A percentile compares a stretch with the other conserved stretches of the same genome.
Evolutionary conservation across 2,888 invertebrate species (phyloP).

Genomic region (Alsophila aescularia): DNA sequence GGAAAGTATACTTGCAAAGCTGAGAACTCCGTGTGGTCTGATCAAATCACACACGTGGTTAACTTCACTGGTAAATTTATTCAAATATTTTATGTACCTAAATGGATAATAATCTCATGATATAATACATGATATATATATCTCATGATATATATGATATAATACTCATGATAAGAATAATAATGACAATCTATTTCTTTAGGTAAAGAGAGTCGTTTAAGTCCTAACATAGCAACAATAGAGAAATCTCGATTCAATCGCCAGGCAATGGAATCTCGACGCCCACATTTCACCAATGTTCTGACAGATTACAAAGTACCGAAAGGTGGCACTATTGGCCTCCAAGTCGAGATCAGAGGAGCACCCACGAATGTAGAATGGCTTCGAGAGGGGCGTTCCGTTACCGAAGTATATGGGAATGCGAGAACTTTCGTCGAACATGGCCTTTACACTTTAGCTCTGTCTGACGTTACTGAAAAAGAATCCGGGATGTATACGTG

Average conservation of each 20-base stretch:
- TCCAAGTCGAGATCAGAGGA: slow-evolving; percentile 92
- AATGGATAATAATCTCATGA: no score
- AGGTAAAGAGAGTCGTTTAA: slow-evolving; percentile 63
- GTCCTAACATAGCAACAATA: slow-evolving; percentile 62
- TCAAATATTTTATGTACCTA: no score
- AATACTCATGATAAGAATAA: no score
- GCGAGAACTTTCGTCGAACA: slow-evolving; percentile 87
- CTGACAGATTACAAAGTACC: slow-evolving; percentile 89
- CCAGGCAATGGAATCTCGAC: slow-evolving; percentile 77
- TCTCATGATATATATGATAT: no score
- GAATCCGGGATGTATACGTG: slow-evolving; percentile 91
- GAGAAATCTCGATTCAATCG: slow-evolving; percentile 65
- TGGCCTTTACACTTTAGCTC: slow-evolving; percentile 89
- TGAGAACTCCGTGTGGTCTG: slow-evolving; percentile 88
- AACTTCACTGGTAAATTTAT: slow-evolving; percentile 85
- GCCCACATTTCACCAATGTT: slow-evolving; percentile 88
- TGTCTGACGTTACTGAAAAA: slow-evolving; percentile 88
- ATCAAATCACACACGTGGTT: slow-evolving; percentile 90
- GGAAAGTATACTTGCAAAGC: slow-evolving; percentile 91
- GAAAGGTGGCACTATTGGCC: slow-evolving; percentile 90
- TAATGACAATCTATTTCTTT: no score
- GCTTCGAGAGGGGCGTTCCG: slow-evolving; percentile 87
- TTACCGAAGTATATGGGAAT: slow-evolving; percentile 84
- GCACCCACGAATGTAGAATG: slow-evolving; percentile 90
- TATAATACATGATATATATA: no score